Percentiles rank a stretch among this genome's conserved stretches.
These are phyloP conservation scores for Holcopasites calliopsidis DNA, from an alignment of 1,140 invertebrate genomes.

Conservation along the genomic window DNA sequence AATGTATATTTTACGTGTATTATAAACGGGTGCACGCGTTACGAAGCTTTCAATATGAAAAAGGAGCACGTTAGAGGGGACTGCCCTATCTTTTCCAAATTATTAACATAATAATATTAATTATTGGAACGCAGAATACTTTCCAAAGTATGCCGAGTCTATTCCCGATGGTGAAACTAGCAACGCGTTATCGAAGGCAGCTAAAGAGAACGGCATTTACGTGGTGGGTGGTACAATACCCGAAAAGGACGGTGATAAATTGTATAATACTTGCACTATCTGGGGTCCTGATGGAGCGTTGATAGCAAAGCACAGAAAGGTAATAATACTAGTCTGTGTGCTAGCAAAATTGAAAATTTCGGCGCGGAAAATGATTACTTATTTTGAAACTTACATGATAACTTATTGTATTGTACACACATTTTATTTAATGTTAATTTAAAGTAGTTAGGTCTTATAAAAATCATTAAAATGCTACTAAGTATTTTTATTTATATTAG, in stretches of 20 bases:
- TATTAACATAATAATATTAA: too few relatives aligned
- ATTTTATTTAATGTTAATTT: neutral
- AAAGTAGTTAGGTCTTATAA: too few relatives aligned
- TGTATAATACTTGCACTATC: constrained; percentile 95
- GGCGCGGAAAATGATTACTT: neutral
- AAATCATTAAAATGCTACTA: too few relatives aligned
- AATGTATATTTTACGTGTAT: too few relatives aligned
- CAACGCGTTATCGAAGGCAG: constrained; percentile 85
- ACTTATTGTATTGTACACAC: neutral
- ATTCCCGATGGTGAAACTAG: constrained; percentile 90
- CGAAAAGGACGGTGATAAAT: constrained; percentile 85
- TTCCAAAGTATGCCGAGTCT: constrained; percentile 91
- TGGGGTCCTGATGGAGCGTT: constrained; percentile 91
- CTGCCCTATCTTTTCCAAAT: too few relatives aligned
- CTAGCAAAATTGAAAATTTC: neutral
- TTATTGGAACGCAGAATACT: constrained; percentile 82
- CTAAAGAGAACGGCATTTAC: constrained; percentile 89
- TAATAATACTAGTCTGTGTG: constrained; percentile 59
- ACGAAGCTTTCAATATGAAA: too few relatives aligned
- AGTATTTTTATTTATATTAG: constrained; percentile 76
- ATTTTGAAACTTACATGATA: neutral
- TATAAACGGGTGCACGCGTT: too few relatives aligned
- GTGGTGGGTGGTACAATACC: constrained; percentile 95
- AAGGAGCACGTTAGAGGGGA: too few relatives aligned
- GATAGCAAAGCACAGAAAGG: constrained; percentile 87